Evolutionary conservation across 1,140 invertebrate genomes (phyloP).

Genomic region (Limonius californicus): DNA sequence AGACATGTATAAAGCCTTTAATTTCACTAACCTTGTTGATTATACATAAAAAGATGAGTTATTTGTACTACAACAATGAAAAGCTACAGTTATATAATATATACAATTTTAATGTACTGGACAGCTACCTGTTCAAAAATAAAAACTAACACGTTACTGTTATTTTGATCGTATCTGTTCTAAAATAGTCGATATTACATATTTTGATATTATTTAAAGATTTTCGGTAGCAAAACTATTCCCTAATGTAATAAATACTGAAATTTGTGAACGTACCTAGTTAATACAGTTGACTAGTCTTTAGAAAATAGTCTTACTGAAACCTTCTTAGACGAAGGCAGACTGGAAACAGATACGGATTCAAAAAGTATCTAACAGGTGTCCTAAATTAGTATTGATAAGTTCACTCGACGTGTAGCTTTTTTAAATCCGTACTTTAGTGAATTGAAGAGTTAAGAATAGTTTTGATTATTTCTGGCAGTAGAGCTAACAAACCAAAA

Average conservation of each 20-base stretch:
- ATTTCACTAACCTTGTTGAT: slow-evolving; percentile 13
- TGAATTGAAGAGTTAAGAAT: background rate
- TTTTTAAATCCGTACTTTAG: background rate
- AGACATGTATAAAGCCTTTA: slow-evolving; percentile 1
- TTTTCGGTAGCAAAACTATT: background rate
- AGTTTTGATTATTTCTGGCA: background rate
- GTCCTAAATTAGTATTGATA: too few species aligned
- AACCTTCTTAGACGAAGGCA: too few species aligned
- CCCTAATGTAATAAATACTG: background rate
- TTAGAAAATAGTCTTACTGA: too few species aligned
- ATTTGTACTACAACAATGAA: slow-evolving; percentile 14
- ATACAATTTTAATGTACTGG: background rate
- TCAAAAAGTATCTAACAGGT: too few species aligned
- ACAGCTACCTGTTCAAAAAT: background rate
- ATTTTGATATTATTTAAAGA: background rate
- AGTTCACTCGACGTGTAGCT: too few species aligned
- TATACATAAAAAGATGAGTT: background rate
- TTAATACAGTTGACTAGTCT: background rate
- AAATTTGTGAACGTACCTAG: background rate
- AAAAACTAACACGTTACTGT: too few species aligned
- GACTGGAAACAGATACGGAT: too few species aligned
- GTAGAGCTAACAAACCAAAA: background rate
- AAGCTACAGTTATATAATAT: slow-evolving; percentile 5
- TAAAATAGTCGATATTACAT: background rate
- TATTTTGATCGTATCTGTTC: too few species aligned